Evolutionary conservation across 2,888 invertebrate genomes (phyloP).

Genomic region (Aphrophora alni): DNA sequence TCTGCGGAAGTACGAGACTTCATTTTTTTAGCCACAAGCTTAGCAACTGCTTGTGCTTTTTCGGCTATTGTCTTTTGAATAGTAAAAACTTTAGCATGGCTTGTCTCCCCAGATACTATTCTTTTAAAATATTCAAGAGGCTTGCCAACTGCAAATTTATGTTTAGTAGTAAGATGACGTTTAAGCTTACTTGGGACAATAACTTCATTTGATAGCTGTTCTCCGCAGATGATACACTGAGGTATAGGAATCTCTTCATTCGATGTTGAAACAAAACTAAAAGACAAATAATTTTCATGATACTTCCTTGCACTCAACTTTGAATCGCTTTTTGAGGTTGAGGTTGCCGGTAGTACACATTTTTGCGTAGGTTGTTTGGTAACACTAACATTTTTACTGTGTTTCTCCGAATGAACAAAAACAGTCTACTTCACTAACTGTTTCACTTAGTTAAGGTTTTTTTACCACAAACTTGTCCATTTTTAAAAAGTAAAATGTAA

Average conservation of each 20-base stretch:
- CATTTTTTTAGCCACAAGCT: constrained; percentile 16
- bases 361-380: background rate
- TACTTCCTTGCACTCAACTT: background rate
- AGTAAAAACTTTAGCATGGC: background rate
- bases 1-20: background rate
- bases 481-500: no score
- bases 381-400: background rate
- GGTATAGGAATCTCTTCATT: constrained; percentile 34
- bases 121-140: constrained; percentile 41
- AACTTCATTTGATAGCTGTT: constrained; percentile 36
- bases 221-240: constrained; percentile 39
- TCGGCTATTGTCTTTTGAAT: constrained; percentile 15
- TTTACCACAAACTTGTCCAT: no score
- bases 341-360: background rate
- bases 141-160: constrained; percentile 40
- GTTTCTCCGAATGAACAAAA: no score
- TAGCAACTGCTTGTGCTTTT: constrained; percentile 20
- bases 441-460: no score
- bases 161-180: constrained; percentile 38
- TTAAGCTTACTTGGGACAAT: constrained; percentile 40
- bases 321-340: background rate
- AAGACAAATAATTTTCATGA: background rate
- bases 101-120: background rate
- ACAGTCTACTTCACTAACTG: no score
- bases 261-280: background rate